Evolutionary conservation across 2,797 vertebrate species (phyloP), one percentile per base, ranked within the genome.

Genomic region (Hyperoplus lanceolatus): DNA sequence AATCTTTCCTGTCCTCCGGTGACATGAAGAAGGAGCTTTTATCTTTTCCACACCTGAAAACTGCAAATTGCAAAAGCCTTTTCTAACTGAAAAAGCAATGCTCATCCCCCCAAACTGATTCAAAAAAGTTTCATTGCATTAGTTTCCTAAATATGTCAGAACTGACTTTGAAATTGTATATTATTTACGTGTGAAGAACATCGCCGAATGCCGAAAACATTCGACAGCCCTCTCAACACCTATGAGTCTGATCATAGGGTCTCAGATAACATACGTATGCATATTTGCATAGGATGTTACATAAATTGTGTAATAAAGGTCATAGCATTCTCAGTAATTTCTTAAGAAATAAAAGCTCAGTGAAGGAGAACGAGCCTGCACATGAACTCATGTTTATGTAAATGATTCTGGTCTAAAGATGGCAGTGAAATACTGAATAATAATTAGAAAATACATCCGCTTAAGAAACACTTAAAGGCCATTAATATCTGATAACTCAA

Each of bases 11-110:
- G n/a, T 61, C 38, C 50, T 54, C 66, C n/a, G 39, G 5, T 18
- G 43, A 65, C 54, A 49, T 1, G 1, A 39, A 72, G 46, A 70
- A 75, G 55, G 79, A 49, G 48, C 8, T 71, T 75, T 75, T 65
- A 63, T 74, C 42, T 76, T 56, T 45, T 38, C 6, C 14, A 43
- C 14, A 65, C n/a, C 50, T 67, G 42, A 63, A 63, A 63, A 49
- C 18, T 59, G 42, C 48, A 43, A 18, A 42, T 21, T 18, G 51
- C 6, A 15, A n/a, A 2, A 0, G 6, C 45, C 7, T 0, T 18
- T 48, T 18, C 4, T 29, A 1, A 10, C 48, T 54, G 18, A 71
- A 39, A 29, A 56, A 49, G 6, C 13, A 79, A 38, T n/a, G 53
- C 51, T 63, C 41, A 49, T n/a, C 38, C 4, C 66, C 10, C 18